Base-by-base conservation (phyloP, 2,797 vertebrate species). In the Sebastes itinus region DNA sequence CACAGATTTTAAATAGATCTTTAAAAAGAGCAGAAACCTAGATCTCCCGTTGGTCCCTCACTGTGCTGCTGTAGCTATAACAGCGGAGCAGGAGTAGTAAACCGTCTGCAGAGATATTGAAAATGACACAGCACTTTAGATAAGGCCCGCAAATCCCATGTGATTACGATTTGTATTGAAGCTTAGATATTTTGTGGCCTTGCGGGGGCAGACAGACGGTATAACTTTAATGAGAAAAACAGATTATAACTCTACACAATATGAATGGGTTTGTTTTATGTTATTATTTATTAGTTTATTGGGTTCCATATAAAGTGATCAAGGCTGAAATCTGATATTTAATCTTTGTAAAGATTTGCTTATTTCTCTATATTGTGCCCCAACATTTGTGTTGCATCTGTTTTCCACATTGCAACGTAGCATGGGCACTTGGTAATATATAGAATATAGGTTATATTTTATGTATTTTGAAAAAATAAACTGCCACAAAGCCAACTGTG, bases 71-170 rank as follows among this genome's bases (percentile, higher is more conserved):
- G 80, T 33, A 59, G 52, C 60, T 38, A 65, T 81, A 88, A 85
- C 82, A 80, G 77, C 83, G 79, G 80, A 74, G 55, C 64, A 77
- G 73, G 22, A 49, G 74, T 60, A 81, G 75, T 90, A 89, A 93
- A 88, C n/a, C 22, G 54, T 83, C 27, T 72, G 68, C 60, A 84
- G 76, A 88, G 86, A 82, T 84, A 93, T 87, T 88, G 80, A 86
- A 90, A 88, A 89, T 85, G 86, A 89, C 84, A 91, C 74, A 61
- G 66, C 71, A 75, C 77, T 89, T 92, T 78, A 86, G 80, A 93
- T 87, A 82, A 89, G 87, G 65, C 63, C 71, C 61, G 80, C 81
- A 90, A 92, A 88, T 80, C 75, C 67, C 54, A 66, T 32, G 72
- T 83, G 55, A 85, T 88, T 84, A 85, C 1, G 23, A 64, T 73